Evolutionary conservation across 2,797 vertebrate genomes (phyloP).

Genomic region (Poeciliopsis paucimaculata): DNA sequence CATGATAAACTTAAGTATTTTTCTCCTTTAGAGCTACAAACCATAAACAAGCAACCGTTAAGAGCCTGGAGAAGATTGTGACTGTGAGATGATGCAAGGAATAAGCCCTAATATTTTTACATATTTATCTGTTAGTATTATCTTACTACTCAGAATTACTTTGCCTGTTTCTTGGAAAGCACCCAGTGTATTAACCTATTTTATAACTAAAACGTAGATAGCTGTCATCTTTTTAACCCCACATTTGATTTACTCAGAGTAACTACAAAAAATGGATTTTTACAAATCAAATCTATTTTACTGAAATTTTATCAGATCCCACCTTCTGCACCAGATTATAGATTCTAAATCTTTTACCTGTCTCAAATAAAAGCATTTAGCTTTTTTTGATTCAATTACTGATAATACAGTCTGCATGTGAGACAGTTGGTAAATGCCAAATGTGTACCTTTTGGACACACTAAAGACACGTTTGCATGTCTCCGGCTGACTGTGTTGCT

Average conservation of each 20-base stretch:
- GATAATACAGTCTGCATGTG: neutral
- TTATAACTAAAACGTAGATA: neutral
- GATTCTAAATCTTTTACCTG: neutral
- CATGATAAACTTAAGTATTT: conserved; percentile 50
- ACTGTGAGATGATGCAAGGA: neutral
- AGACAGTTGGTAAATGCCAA: neutral
- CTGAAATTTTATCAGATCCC: neutral
- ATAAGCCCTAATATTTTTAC: no score
- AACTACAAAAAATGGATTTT: neutral
- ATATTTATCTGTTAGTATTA: neutral
- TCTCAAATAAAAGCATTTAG: neutral
- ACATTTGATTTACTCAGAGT: neutral
- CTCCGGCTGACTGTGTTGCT: neutral
- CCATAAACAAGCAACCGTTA: neutral
- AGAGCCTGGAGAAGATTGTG: neutral
- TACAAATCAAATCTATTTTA: neutral
- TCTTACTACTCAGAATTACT: neutral
- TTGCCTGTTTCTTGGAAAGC: neutral
- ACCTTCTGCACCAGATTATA: neutral
- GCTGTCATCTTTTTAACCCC: neutral
- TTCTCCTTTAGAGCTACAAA: conserved; percentile 22
- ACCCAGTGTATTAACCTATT: neutral
- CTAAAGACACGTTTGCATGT: neutral
- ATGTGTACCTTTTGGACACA: neutral
- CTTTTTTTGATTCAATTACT: neutral